phyloP scores from a whole-genome alignment of 37 sponge, comb jelly and placozoan species.

The Aphrocallistes beatrix region DNA sequence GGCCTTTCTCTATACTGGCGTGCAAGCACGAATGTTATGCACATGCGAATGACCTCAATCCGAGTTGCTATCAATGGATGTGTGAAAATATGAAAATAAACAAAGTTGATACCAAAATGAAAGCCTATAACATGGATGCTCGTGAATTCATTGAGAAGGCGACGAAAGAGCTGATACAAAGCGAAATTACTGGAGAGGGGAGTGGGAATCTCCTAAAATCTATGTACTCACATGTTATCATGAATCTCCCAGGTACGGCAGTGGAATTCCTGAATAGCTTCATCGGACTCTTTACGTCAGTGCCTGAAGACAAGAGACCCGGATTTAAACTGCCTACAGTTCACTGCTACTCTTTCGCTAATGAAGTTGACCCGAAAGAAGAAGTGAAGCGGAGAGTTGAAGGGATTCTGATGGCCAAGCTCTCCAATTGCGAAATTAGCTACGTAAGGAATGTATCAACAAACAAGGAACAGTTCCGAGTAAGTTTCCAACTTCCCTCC shows the following conservation, averaged over 20 bases:
- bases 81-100: slow-evolving; percentile 58
- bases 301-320: neutral
- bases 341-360: slow-evolving; percentile 79
- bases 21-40: slow-evolving; percentile 67
- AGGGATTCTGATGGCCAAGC: slow-evolving; percentile 18
- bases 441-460: slow-evolving; percentile 64
- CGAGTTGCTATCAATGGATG: slow-evolving; percentile 52
- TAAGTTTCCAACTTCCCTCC: slow-evolving; percentile 52
- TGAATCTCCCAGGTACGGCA: slow-evolving; percentile 80
- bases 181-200: neutral
- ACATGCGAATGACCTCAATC: slow-evolving; percentile 93
- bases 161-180: slow-evolving; percentile 19
- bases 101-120: slow-evolving; percentile 28
- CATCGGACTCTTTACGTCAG: slow-evolving; percentile 26
- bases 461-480: slow-evolving; percentile 59
- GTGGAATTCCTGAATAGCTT: slow-evolving; percentile 58
- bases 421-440: slow-evolving; percentile 18
- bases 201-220: neutral
- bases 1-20: slow-evolving; percentile 90
- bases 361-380: slow-evolving; percentile 29
- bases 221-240: slow-evolving; percentile 41
- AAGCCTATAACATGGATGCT: slow-evolving; percentile 68
- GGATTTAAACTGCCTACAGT: slow-evolving; percentile 36
- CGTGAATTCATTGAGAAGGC: slow-evolving; percentile 60
- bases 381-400: slow-evolving; percentile 28